Base-by-base conservation (phyloP, 2,888 invertebrate genomes). In the Leptopilina drosophilae region DNA sequence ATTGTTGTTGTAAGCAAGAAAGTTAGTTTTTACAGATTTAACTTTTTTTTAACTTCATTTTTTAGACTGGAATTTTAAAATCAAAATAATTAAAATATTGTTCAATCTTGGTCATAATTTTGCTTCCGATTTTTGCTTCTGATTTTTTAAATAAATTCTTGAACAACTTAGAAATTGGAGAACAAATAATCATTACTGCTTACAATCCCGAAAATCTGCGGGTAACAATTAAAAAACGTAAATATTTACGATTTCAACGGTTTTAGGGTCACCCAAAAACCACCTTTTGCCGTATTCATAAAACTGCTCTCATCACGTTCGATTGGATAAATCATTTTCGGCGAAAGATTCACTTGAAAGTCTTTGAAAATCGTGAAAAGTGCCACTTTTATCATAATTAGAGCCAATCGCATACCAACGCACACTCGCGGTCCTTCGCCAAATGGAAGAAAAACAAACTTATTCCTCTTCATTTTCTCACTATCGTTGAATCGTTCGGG, bases 401-500 rank as follows among this genome's bases (percentile, higher is more conserved):
- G 6, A 6, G 59, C 59, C n/a, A 59, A 12, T 15, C 59, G 15
- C 59, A 59, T 59, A 15, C 59, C 59, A n/a, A 73, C 81, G 87
- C 5, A 49, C 12, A 49, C 12, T 49, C 49, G 9, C 4, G 49
- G 49, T 49, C 49, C 49, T 49, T 49, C 49, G 11, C 49, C 49
- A 49, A 49, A 49, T 11, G 49, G 49, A 49, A 49, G 49, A 49
- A 49, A 49, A 11, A 82, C 67, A 56, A 81, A 87, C 76, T 84
- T 89, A 0, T 81, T 81, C 5, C 87, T 82, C 0, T 65, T 62
- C 0, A 79, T 73, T 26, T 87, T 88, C 0, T 77, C 83, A 0
- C 84, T 83, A 11, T 6, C 33, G 14, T 8, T 46, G 62, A 89
- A 90, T 77, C 89, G 81, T 0, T 88, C 88, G 0, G 90, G 90